These are phyloP conservation scores for Maccullochella peelii DNA, from an alignment of 2,113 vertebrate species.

Conservation along the genomic window DNA sequence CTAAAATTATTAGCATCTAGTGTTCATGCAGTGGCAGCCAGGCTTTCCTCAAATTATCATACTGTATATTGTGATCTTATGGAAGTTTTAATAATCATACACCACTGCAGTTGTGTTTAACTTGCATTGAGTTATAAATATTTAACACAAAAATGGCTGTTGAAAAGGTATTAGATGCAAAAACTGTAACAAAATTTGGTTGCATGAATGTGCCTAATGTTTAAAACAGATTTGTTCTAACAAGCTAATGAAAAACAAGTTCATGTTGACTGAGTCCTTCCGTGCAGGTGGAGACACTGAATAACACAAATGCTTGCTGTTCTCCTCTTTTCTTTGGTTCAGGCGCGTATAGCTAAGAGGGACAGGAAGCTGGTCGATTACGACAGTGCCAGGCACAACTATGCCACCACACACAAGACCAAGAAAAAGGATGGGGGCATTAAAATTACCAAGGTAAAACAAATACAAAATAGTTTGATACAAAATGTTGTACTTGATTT, in stretches of 20 bases:
- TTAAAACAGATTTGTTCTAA: neutral
- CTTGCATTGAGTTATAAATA: neutral
- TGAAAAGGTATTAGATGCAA: neutral
- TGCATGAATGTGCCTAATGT: neutral
- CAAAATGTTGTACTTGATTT: neutral
- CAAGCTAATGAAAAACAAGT: neutral
- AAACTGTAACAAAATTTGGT: neutral
- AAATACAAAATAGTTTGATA: neutral
- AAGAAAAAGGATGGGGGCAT: slow-evolving; percentile 96
- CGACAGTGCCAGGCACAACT: slow-evolving; percentile 96
- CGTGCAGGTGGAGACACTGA: neutral
- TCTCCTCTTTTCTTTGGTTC: slow-evolving; percentile 2
- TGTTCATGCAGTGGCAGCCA: neutral
- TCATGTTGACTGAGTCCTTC: neutral
- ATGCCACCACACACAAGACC: slow-evolving; percentile 92
- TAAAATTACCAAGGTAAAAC: slow-evolving; percentile 95
- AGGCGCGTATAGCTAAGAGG: slow-evolving; percentile 96
- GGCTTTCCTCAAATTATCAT: neutral
- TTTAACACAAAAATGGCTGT: neutral
- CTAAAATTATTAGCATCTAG: neutral
- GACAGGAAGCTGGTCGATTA: slow-evolving; percentile 98
- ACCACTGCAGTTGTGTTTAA: neutral
- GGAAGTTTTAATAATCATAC: neutral
- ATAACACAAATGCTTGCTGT: neutral
- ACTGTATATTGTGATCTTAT: neutral